Evolutionary conservation across 2,888 invertebrate genomes (phyloP).

Genomic region (Artemia sinica): DNA sequence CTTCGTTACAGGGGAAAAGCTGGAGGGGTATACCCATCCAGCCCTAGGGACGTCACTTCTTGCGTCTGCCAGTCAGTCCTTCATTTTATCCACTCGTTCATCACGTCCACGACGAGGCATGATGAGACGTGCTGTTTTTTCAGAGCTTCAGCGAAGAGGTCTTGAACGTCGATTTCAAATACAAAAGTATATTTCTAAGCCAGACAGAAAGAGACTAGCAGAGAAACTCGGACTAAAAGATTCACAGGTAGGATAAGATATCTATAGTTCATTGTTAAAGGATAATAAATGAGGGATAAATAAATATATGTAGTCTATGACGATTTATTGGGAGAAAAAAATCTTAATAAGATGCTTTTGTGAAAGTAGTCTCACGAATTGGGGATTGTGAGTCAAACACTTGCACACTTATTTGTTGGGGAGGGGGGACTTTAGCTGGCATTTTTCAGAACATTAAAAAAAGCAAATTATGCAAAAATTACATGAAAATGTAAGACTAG

Average conservation of each 20-base stretch:
- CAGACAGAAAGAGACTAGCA: conserved; percentile 88
- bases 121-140: conserved; percentile 93
- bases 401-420: too few species aligned
- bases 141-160: conserved; percentile 84
- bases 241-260: conserved; percentile 57
- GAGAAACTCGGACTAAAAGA: conserved; percentile 90
- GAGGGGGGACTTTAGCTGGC: too few species aligned
- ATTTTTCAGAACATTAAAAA: too few species aligned
- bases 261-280: not conserved
- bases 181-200: conserved; percentile 96
- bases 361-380: not conserved
- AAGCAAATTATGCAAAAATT: too few species aligned
- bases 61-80: conserved; percentile 32
- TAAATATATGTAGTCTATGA: not conserved
- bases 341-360: not conserved
- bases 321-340: not conserved
- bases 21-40: conserved; percentile 17
- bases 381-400: too few species aligned
- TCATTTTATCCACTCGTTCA: conserved; percentile 62
- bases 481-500: too few species aligned
- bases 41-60: conserved; percentile 26
- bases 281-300: not conserved
- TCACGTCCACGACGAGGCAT: conserved; percentile 87
- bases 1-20: not conserved
- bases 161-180: conserved; percentile 87